A percentile compares a stretch with the other conserved stretches of the same genome.
Evolutionary conservation across 2,888 invertebrate genomes (phyloP).

Genomic region (Acronicta aceris): DNA sequence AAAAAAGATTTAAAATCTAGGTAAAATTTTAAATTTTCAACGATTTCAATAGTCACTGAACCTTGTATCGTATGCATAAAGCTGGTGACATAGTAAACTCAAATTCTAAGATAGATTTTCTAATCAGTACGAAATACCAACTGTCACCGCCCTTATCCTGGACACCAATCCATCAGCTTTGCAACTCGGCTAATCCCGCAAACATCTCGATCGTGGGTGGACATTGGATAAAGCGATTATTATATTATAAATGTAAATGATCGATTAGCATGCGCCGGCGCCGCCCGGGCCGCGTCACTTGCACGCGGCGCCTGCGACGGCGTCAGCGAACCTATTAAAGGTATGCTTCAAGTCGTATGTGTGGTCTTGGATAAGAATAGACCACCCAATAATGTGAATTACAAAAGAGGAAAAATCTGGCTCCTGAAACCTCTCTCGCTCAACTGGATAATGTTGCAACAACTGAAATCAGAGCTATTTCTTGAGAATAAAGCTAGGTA

Average conservation of each 20-base stretch:
- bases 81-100: constrained; percentile 5
- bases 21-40: neutral
- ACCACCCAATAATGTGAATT: neutral
- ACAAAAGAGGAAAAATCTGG: neutral
- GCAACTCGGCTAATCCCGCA: constrained; percentile 46
- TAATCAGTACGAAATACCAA: constrained; percentile 44
- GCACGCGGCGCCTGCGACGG: constrained; percentile 52
- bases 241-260: constrained; percentile 57
- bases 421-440: neutral
- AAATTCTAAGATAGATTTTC: constrained; percentile 12
- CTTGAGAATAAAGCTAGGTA: too few species aligned
- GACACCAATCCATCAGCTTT: constrained; percentile 46
- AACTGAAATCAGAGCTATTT: too few species aligned
- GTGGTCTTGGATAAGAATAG: constrained; percentile 34
- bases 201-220: constrained; percentile 54
- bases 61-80: constrained; percentile 5
- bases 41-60: too few species aligned
- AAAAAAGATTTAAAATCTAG: too few species aligned
- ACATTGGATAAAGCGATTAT: constrained; percentile 54
- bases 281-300: constrained; percentile 45
- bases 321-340: constrained; percentile 52
- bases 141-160: constrained; percentile 43
- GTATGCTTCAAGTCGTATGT: constrained; percentile 42
- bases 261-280: constrained; percentile 53
- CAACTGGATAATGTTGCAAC: too few species aligned